Conservation (phyloP, 1,140 invertebrate genomes). For the Protaetia brevitarsis region DNA sequence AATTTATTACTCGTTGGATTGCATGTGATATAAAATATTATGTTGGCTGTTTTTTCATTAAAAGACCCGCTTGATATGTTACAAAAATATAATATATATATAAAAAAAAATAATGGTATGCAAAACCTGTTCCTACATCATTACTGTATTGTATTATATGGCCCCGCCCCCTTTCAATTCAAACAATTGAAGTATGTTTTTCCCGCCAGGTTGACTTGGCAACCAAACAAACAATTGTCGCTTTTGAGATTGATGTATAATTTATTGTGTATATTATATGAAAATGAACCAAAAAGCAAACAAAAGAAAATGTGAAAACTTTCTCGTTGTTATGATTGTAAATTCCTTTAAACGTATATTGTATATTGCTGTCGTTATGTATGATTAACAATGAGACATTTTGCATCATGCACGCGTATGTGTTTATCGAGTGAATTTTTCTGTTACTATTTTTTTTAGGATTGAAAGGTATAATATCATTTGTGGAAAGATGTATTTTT, state of each 20-base stretch:
- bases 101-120: background rate
- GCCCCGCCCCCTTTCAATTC: background rate
- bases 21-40: slow-evolving; percentile 45
- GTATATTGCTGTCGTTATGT: too few species aligned
- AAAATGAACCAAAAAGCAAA: too few species aligned
- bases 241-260: background rate
- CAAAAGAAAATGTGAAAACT: too few species aligned
- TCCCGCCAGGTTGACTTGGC: background rate
- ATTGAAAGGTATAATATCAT: too few species aligned
- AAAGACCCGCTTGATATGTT: slow-evolving; percentile 18
- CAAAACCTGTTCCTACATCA: background rate
- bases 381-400: too few species aligned
- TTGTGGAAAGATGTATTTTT: too few species aligned
- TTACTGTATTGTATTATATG: background rate
- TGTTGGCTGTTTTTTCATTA: slow-evolving; percentile 37
- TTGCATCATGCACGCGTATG: too few species aligned
- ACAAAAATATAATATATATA: slow-evolving; percentile 1
- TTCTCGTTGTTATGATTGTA: too few species aligned
- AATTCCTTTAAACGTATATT: too few species aligned
- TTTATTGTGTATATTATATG: background rate
- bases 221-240: background rate
- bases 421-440: too few species aligned
- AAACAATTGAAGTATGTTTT: slow-evolving; percentile 22
- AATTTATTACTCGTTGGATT: slow-evolving; percentile 38
- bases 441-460: too few species aligned